phyloP scores from a whole-genome alignment of 2,797 vertebrate species.

The Epinephelus malabaricus region DNA sequence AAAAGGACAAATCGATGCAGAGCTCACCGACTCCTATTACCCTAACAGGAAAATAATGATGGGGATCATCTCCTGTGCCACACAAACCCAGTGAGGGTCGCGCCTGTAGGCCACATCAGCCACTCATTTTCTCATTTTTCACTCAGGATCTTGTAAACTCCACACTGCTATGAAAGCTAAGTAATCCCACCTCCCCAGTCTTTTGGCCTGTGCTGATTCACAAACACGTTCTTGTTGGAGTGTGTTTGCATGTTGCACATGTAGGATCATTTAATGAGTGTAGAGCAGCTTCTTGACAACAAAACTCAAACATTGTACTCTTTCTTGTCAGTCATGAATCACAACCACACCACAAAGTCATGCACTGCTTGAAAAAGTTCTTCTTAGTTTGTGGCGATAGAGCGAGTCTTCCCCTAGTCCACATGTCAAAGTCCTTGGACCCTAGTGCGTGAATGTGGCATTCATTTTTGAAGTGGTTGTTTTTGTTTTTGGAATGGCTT shows the following conservation, averaged over 20 bases:
- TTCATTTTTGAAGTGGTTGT: too few species aligned
- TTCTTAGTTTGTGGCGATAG: neutral
- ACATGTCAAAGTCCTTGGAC: too few species aligned
- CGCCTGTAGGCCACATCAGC: constrained; percentile 30
- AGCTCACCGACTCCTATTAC: constrained; percentile 69
- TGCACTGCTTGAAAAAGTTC: neutral
- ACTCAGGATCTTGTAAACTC: constrained; percentile 40
- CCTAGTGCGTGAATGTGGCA: too few species aligned
- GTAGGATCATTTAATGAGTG: neutral
- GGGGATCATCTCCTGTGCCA: constrained; percentile 63
- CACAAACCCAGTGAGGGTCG: constrained; percentile 45
- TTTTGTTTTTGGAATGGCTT: too few species aligned
- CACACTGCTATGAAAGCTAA: neutral
- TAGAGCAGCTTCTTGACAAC: neutral
- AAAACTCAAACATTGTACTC: neutral
- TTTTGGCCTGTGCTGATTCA: constrained; percentile 1
- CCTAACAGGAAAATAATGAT: constrained; percentile 72
- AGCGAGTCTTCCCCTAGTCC: too few species aligned
- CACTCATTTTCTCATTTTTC: constrained; percentile 64
- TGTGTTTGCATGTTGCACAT: constrained; percentile 6
- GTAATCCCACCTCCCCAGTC: constrained; percentile 27
- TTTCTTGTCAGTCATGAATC: neutral
- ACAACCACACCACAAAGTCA: neutral
- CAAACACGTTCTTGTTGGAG: constrained; percentile 14
- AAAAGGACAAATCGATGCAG: constrained; percentile 69